phyloP scores from a whole-genome alignment of 2,113 vertebrate species.

The Sprattus sprattus region DNA sequence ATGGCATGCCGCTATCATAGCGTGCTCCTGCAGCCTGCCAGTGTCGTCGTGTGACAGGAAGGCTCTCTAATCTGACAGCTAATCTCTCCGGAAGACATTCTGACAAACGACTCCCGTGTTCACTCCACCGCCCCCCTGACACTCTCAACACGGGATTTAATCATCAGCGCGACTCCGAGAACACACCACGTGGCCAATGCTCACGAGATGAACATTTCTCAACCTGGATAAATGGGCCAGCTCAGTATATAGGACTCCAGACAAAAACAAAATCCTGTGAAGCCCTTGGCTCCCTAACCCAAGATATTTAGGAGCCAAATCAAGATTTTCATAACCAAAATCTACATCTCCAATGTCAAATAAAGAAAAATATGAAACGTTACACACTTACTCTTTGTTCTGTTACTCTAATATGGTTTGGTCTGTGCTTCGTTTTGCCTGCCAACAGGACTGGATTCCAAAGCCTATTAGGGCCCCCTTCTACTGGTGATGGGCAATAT shows the following conservation, averaged over 20 bases:
- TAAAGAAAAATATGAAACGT: background rate
- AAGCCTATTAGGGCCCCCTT: too few species aligned
- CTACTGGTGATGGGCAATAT: too few species aligned
- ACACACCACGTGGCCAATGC: constrained; percentile 16
- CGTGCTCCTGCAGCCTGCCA: constrained; percentile 60
- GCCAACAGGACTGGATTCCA: too few species aligned
- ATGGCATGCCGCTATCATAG: constrained; percentile 47
- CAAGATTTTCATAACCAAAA: background rate
- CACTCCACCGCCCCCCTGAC: constrained; percentile 41
- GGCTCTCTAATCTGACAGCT: constrained; percentile 74
- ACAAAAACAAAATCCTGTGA: background rate
- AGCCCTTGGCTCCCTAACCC: background rate
- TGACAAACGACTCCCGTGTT: constrained; percentile 61
- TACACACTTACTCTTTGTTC: too few species aligned
- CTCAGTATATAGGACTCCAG: background rate
- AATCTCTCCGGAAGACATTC: constrained; percentile 66
- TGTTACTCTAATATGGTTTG: too few species aligned
- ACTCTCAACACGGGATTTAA: constrained; percentile 39
- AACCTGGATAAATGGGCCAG: background rate
- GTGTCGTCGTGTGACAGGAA: constrained; percentile 61
- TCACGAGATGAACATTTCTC: constrained; percentile 13
- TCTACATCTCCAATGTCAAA: background rate
- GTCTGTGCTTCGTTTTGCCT: too few species aligned
- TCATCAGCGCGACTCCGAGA: constrained; percentile 45
- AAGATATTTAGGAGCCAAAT: background rate